Conservation (phyloP, 2,888 invertebrate genomes). For the Sabatieria punctata region DNA sequence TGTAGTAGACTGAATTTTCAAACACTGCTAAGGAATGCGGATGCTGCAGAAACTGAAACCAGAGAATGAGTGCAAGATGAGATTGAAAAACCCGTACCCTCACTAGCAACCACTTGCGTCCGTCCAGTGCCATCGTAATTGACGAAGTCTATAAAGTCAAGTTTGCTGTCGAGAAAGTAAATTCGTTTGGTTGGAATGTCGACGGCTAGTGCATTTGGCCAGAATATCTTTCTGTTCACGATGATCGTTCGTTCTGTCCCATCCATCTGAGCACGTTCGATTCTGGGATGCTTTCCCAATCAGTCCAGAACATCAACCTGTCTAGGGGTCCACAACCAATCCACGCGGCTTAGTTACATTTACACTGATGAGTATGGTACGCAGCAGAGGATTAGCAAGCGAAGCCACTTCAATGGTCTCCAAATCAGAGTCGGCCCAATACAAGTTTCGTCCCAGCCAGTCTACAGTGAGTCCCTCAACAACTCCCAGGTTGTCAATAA, state of each 20-base stretch:
- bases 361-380: slow-evolving; percentile 65
- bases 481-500: slow-evolving; percentile 43
- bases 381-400: slow-evolving; percentile 51
- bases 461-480: slow-evolving; percentile 55
- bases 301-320: slow-evolving; percentile 82
- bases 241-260: slow-evolving; percentile 51
- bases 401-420: slow-evolving; percentile 82
- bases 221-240: slow-evolving; percentile 51
- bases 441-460: slow-evolving; percentile 85
- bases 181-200: slow-evolving; percentile 80
- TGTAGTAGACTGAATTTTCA: slow-evolving; percentile 92
- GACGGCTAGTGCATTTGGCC: slow-evolving; percentile 92
- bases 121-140: slow-evolving; percentile 82
- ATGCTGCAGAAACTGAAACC: slow-evolving; percentile 83
- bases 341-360: slow-evolving; percentile 91
- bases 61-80: too few species aligned
- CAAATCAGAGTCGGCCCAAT: slow-evolving; percentile 87
- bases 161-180: slow-evolving; percentile 90
- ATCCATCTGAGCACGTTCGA: slow-evolving; percentile 90
- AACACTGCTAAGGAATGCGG: slow-evolving; percentile 86
- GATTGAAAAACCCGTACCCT: slow-evolving; percentile 32
- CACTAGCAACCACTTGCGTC: slow-evolving; percentile 48
- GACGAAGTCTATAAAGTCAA: slow-evolving; percentile 94
- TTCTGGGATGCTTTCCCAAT: slow-evolving; percentile 92
- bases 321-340: slow-evolving; percentile 81